Percentiles rank a stretch among this genome's conserved stretches.
Evolutionary conservation across 2,888 invertebrate species (phyloP).

Genomic region (Tryphoninae sp.): DNA sequence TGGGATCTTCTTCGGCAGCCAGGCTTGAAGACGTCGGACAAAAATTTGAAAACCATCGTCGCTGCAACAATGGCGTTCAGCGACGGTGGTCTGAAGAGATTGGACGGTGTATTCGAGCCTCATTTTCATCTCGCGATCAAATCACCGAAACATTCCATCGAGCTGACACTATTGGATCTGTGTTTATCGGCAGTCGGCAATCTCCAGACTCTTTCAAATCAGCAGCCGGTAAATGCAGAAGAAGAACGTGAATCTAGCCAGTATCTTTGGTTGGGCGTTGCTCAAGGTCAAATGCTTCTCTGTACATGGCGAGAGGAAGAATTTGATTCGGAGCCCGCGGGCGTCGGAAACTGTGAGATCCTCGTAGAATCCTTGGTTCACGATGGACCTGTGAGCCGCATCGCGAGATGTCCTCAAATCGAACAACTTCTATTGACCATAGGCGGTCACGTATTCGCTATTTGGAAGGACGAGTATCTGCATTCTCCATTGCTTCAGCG

Average conservation of each 20-base stretch:
- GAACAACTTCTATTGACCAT: conserved; percentile 87
- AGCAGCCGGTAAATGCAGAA: conserved; percentile 24
- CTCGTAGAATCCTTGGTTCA: conserved; percentile 82
- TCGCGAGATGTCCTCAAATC: conserved; percentile 86
- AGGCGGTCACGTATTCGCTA: conserved; percentile 88
- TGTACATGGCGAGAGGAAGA: conserved; percentile 87
- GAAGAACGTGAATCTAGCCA: conserved; percentile 43
- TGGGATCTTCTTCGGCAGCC: conserved; percentile 79
- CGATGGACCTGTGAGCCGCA: conserved; percentile 87
- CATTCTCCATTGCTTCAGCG: conserved; percentile 86
- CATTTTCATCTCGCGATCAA: conserved; percentile 53
- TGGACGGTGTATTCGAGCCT: conserved; percentile 78
- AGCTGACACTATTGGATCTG: conserved; percentile 64
- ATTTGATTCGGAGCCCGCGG: conserved; percentile 84
- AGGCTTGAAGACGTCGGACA: conserved; percentile 61
- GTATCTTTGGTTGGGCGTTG: conserved; percentile 72
- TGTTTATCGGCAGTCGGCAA: conserved; percentile 61
- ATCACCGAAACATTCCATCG: conserved; percentile 51
- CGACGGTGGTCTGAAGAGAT: conserved; percentile 53
- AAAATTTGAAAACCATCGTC: conserved; percentile 60
- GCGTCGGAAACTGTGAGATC: conserved; percentile 82
- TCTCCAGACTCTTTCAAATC: conserved; percentile 28
- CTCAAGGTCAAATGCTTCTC: conserved; percentile 76
- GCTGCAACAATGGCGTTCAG: conserved; percentile 57
- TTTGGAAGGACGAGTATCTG: conserved; percentile 87